Percentiles rank a stretch among this genome's conserved stretches.
phyloP scores from a whole-genome alignment of 2,113 vertebrate species.

The Phrynocephalus versicolor region DNA sequence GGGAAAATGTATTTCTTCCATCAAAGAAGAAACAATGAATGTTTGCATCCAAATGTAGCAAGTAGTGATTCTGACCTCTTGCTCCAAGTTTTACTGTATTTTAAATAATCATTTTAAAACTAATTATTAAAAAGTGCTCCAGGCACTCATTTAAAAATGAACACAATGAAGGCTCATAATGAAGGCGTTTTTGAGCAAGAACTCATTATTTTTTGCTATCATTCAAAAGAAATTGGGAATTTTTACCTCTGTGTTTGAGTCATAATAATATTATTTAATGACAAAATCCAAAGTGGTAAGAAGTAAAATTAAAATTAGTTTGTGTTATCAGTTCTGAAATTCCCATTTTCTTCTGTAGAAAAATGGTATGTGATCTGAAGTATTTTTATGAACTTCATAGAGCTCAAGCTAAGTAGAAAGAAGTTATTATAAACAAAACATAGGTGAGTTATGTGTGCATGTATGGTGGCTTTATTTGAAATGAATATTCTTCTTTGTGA shows the following conservation, averaged over 20 bases:
- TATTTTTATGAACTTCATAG: background rate
- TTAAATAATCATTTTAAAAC: background rate
- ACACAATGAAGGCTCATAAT: background rate
- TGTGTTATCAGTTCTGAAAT: background rate
- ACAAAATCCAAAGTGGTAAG: background rate
- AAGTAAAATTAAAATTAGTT: slow-evolving; percentile 26
- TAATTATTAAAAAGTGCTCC: background rate
- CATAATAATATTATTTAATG: slow-evolving; percentile 6
- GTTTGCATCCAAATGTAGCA: background rate
- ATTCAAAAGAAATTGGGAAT: background rate
- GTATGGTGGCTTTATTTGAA: background rate
- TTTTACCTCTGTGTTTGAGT: background rate
- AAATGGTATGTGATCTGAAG: background rate
- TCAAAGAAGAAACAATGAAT: background rate
- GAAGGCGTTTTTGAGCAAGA: background rate
- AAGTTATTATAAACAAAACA: slow-evolving; percentile 23
- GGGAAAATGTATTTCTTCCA: background rate
- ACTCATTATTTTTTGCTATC: background rate
- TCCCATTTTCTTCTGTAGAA: slow-evolving; percentile 19
- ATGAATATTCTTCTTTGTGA: slow-evolving; percentile 33
- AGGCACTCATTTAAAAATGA: background rate
- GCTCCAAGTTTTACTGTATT: background rate
- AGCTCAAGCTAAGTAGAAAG: slow-evolving; percentile 18
- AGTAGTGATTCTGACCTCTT: background rate
- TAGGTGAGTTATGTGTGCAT: background rate